phyloP scores from a whole-genome alignment of 2,888 invertebrate species.

The Drosophila setosimentum region DNA sequence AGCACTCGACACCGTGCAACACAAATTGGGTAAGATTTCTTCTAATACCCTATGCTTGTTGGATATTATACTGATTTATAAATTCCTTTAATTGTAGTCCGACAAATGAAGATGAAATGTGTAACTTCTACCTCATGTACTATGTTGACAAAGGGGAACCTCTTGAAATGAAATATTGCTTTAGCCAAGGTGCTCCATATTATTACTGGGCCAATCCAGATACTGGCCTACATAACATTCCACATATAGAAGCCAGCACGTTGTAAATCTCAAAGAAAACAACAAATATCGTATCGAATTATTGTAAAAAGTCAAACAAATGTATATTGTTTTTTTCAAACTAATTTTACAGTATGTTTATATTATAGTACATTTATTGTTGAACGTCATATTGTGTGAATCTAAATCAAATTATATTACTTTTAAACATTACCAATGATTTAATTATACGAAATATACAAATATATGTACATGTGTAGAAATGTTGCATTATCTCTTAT shows the following conservation, averaged over 20 bases:
- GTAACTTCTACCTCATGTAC: constrained; percentile 98
- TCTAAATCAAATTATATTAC: constrained; percentile 44
- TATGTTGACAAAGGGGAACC: constrained; percentile 92
- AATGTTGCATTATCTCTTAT: background rate
- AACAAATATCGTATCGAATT: constrained; percentile 22
- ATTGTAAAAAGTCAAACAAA: constrained; percentile 59
- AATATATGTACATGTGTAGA: constrained; percentile 17
- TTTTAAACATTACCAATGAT: constrained; percentile 58
- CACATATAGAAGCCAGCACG: constrained; percentile 89
- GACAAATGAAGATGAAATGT: constrained; percentile 96
- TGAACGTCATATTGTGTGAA: constrained; percentile 74
- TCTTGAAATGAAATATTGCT: constrained; percentile 92
- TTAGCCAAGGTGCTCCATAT: constrained; percentile 92
- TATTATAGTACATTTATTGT: constrained; percentile 50
- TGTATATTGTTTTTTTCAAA: constrained; percentile 70
- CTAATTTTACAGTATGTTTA: constrained; percentile 53
- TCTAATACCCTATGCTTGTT: background rate
- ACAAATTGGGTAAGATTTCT: constrained; percentile 89
- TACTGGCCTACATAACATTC: constrained; percentile 90
- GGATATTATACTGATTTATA: background rate
- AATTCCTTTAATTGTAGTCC: constrained; percentile 86
- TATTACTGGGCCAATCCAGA: constrained; percentile 92
- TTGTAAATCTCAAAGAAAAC: constrained; percentile 71
- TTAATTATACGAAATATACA: constrained; percentile 34
- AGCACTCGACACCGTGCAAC: constrained; percentile 89